phyloP scores from a whole-genome alignment of 2,113 vertebrate genomes.

The Rutilus rutilus region DNA sequence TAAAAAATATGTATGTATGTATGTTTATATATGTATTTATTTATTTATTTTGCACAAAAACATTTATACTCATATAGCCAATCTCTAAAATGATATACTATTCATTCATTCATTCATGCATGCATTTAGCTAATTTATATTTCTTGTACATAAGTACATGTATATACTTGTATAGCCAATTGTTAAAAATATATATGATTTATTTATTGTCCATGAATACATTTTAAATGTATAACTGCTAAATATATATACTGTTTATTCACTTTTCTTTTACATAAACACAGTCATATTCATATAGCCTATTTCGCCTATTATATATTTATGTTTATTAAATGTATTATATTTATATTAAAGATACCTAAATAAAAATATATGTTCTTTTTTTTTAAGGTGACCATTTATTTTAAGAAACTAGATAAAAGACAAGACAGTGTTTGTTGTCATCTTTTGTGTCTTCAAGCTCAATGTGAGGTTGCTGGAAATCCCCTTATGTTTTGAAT shows the following conservation, averaged over 20 bases:
- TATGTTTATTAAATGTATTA: neutral
- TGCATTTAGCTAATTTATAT: too few species aligned
- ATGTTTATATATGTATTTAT: neutral
- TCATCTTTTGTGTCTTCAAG: constrained; percentile 4
- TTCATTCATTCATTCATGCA: too few species aligned
- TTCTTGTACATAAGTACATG: too few species aligned
- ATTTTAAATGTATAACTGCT: too few species aligned
- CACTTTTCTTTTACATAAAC: neutral
- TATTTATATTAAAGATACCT: neutral
- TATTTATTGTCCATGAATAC: too few species aligned
- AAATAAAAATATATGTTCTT: neutral
- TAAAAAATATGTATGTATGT: neutral
- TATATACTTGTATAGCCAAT: too few species aligned
- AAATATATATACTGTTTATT: neutral
- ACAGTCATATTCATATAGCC: neutral
- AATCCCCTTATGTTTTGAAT: constrained; percentile 24
- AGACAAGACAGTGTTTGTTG: neutral
- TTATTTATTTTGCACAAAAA: neutral
- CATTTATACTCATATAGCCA: neutral
- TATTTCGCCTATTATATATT: neutral
- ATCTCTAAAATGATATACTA: neutral
- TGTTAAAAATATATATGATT: too few species aligned
- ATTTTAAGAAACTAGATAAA: neutral
- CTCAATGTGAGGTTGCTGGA: constrained; percentile 22
- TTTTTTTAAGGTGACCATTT: neutral